phyloP scores from a whole-genome alignment of 2,113 vertebrate species.

The Merops nubicus region DNA sequence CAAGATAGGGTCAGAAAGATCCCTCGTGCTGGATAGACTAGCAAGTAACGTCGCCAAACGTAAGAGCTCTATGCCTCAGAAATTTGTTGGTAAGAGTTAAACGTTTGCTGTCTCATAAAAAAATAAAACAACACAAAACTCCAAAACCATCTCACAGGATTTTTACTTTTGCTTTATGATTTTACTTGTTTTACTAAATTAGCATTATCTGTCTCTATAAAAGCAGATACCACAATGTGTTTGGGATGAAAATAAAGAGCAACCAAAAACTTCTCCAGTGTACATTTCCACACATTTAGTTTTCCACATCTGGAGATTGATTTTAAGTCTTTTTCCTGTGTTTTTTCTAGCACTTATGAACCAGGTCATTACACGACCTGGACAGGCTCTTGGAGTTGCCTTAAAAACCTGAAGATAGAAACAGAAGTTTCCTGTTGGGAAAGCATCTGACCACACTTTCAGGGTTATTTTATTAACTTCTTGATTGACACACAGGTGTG shows the following conservation, averaged over 20 bases:
- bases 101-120: conserved; percentile 87
- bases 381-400: background rate
- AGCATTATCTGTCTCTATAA: background rate
- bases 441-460: background rate
- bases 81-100: conserved; percentile 99
- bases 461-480: background rate
- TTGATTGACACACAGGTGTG: background rate
- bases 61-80: conserved; percentile 99
- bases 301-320: background rate
- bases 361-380: background rate
- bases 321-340: background rate
- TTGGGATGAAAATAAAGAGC: background rate
- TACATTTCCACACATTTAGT: background rate
- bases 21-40: conserved; percentile 99
- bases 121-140: background rate
- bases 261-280: background rate
- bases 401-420: background rate
- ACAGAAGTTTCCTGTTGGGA: background rate
- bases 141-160: background rate
- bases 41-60: conserved; percentile 99
- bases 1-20: conserved; percentile 94
- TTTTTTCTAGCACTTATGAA: background rate
- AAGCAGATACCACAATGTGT: background rate
- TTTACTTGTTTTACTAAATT: background rate
- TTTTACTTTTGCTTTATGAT: conserved; percentile 9